Conservation (phyloP, 2,113 vertebrate genomes). For the Podilymbus podiceps region DNA sequence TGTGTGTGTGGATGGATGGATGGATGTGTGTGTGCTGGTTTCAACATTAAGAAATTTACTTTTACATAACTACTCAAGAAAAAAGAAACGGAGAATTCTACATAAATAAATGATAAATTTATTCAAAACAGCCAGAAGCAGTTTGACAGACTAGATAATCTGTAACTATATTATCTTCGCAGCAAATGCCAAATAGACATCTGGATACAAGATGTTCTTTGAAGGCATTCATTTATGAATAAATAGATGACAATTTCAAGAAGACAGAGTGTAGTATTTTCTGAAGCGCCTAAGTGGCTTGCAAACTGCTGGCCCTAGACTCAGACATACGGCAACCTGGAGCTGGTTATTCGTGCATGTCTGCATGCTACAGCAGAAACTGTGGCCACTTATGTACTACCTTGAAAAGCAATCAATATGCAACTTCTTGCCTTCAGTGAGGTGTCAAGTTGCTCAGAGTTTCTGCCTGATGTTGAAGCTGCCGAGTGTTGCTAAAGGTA, state of each 20-base stretch:
- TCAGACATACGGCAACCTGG: not conserved
- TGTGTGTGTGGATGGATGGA: not conserved
- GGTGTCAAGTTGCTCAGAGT: not conserved
- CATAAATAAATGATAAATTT: not conserved
- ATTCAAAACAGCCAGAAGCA: not conserved
- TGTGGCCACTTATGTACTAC: no score
- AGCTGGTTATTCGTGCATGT: accelerated
- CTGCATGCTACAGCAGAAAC: not conserved
- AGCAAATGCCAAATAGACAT: not conserved
- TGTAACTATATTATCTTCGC: not conserved
- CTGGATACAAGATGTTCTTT: not conserved
- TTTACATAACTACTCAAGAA: not conserved
- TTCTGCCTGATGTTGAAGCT: not conserved
- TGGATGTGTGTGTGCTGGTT: not conserved
- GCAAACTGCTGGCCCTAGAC: not conserved
- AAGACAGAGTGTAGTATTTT: not conserved
- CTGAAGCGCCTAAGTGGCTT: accelerated
- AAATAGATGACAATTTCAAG: not conserved
- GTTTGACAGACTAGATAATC: not conserved
- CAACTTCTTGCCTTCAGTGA: not conserved
- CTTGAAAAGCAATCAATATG: not conserved
- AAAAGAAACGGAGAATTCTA: not conserved
- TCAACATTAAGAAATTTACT: not conserved
- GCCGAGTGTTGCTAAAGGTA: not conserved
- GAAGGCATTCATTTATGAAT: not conserved